Evolutionary conservation across 2,888 invertebrate genomes (phyloP), one percentile per base, ranked within the genome.

Genomic region (Anaspis maculata): DNA sequence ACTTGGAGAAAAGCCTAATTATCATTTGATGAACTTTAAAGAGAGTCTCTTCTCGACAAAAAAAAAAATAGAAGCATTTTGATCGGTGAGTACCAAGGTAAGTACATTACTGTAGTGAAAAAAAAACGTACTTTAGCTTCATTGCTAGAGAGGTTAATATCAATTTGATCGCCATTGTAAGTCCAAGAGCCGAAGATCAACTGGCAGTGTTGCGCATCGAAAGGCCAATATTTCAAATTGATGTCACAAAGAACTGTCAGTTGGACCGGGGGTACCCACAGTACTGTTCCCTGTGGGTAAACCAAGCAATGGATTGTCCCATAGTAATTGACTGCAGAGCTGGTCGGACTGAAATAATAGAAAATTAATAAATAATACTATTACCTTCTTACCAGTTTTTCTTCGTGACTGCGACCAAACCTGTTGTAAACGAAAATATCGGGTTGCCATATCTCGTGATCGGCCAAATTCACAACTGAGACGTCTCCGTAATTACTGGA

Each of bases 391-490:
- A 7, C 10, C n/a, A 27, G n/a, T n/a, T n/a, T n/a, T n/a, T n/a
- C n/a, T n/a, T n/a, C n/a, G n/a, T n/a, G n/a, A n/a, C n/a, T n/a
- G n/a, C n/a, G n/a, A n/a, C n/a, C n/a, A n/a, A n/a, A 77, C 64
- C 76, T 76, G 64, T 85, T 86, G 47, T 80, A 77, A 9, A 84
- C 68, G 41, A 73, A 72, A 38, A 86, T 68, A 61, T 84, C 86
- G 3, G 86, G 88, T 59, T 75, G 74, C 84, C 88, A 89, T 46
- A 87, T 69, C 56, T 84, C 82, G 59, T 78, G 79, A 37, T 76
- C 76, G 5, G 76, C 73, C 51, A 81, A 66, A 55, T 79, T 72
- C 22, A 80, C 62, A 24, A 62, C 60, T 12, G 65, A 66, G 30
- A 85, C 68, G 15, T 74, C 78, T 46, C 76, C 79, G 45, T 82